phyloP scores from a whole-genome alignment of 2,888 invertebrate genomes.

The Anthophora plumipes region DNA sequence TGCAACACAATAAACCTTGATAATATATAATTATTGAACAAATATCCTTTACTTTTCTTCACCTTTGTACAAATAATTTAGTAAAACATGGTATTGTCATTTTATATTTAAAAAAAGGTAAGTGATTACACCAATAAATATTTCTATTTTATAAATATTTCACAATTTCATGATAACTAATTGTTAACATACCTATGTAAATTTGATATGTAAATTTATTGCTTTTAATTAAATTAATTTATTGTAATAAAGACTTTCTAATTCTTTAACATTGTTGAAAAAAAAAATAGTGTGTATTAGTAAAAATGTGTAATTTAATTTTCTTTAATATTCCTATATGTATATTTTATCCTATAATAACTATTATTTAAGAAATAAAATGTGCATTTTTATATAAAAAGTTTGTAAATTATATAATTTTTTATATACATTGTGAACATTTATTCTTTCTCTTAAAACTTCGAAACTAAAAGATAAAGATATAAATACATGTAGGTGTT shows the following conservation, averaged over 20 bases:
- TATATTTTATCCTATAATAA: neutral
- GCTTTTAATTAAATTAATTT: neutral
- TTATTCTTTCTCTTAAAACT: neutral
- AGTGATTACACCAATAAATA: neutral
- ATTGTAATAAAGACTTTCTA: neutral
- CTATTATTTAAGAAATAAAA: neutral
- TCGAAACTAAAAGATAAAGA: slow-evolving; percentile 5
- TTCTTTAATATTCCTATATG: neutral
- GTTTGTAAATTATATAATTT: neutral
- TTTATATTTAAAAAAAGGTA: neutral
- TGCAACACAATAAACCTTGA: neutral
- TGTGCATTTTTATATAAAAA: neutral
- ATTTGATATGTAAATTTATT: neutral
- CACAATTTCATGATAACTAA: too few relatives aligned
- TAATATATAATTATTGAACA: slow-evolving; percentile 21
- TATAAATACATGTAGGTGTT: neutral
- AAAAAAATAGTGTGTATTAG: too few relatives aligned
- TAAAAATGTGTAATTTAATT: too few relatives aligned
- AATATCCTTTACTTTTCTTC: neutral
- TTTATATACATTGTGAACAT: neutral
- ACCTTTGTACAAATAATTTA: neutral
- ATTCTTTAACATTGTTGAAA: too few relatives aligned
- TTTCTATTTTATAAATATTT: too few relatives aligned
- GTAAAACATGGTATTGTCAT: slow-evolving; percentile 6
- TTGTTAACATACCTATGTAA: neutral